Conservation (phyloP, 2,113 vertebrate genomes). For the Nothobranchius furzeri region DNA sequence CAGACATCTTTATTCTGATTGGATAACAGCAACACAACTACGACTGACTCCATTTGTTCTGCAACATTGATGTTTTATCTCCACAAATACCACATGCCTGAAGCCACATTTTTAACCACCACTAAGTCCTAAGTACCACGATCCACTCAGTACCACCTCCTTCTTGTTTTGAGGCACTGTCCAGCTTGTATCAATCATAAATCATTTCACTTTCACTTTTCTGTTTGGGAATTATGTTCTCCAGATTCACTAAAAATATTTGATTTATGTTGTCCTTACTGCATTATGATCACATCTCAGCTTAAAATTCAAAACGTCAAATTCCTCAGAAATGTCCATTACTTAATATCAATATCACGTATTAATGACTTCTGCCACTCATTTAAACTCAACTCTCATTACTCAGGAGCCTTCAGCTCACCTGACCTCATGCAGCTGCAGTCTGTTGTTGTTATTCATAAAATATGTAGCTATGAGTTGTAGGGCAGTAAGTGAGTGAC, state of each 20-base stretch:
- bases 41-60: too few relatives aligned
- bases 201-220: conserved; percentile 33
- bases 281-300: conserved; percentile 36
- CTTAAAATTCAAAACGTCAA: conserved; percentile 23
- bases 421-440: conserved; percentile 15
- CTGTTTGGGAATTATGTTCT: conserved; percentile 8
- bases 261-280: conserved; percentile 5
- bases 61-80: too few relatives aligned
- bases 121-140: too few relatives aligned
- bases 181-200: conserved; percentile 1
- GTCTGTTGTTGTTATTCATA: conserved; percentile 60
- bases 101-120: too few relatives aligned
- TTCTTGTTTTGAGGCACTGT: neutral
- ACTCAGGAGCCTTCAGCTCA: conserved; percentile 51
- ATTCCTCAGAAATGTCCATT: conserved; percentile 13
- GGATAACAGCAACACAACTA: too few relatives aligned
- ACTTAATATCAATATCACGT: conserved; percentile 45
- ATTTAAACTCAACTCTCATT: conserved; percentile 47
- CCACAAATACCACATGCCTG: too few relatives aligned
- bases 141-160: neutral
- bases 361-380: conserved; percentile 30
- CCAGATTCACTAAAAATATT: conserved; percentile 23
- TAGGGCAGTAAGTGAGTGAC: conserved; percentile 65
- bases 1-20: too few relatives aligned
- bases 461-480: conserved; percentile 50